Evolutionary conservation across 1,140 invertebrate species (phyloP), one percentile per base, ranked within the genome.

Genomic region (Gonatopus flavifemur): DNA sequence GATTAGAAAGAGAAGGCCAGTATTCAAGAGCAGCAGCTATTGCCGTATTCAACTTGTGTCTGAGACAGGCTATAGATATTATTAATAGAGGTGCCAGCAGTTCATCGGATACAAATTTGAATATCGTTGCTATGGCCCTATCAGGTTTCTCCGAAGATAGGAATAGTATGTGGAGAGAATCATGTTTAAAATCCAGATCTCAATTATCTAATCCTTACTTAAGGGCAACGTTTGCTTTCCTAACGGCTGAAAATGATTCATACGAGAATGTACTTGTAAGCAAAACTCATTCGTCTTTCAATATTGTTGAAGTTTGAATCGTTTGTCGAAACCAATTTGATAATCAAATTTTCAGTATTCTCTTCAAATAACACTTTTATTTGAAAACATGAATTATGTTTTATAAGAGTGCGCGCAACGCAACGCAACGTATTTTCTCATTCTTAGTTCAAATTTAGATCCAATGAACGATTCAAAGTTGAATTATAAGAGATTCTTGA

Each of bases 211-310:
- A 96, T 81, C 90, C 94, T 2, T 96, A 97, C 79, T 82, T 98
- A 25, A 82, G 91, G 63, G 92, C 92, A 2, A 89, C 95, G 62
- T 96, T 98, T 82, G 85, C 88, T 19, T 97, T 98, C 78, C 82
- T 98, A 9, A 92, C 93, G 0, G 85, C 88, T 33, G 86, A 92
- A 22, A 84, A 84, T 61, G 86, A 88, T 50, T 86, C 84, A 55
- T 93, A 89, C 63, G 88, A 91, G 44, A 84, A 83, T 57, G 87
- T 95, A 64, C 76, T 94, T 78, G 90, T 93, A 77, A 81, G 81
- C 76, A 45, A n/a, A n/a, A n/a, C n/a, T n/a, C n/a, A n/a, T n/a
- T n/a, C n/a, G n/a, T n/a, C 19, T 49, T n/a, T n/a, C n/a, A n/a
- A n/a, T n/a, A n/a, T n/a, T n/a, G n/a, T n/a, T n/a, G n/a, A n/a